A percentile compares a stretch with the other conserved stretches of the same genome.
phyloP scores from a whole-genome alignment of 2,113 vertebrate species.

The Collichthys lucidus region DNA sequence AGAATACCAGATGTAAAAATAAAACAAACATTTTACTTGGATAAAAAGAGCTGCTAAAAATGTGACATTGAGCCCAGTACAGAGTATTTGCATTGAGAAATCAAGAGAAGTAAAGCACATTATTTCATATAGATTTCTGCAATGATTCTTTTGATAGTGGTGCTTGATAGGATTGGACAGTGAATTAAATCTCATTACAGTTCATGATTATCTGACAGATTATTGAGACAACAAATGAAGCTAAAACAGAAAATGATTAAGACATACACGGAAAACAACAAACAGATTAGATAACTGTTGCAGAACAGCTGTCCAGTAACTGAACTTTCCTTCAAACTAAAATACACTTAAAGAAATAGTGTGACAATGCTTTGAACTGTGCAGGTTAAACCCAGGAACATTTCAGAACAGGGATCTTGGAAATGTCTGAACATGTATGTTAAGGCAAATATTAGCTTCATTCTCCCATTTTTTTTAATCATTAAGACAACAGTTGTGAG shows the following conservation, averaged over 20 bases:
- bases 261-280: conserved; percentile 27
- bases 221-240: conserved; percentile 32
- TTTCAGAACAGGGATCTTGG: conserved; percentile 32
- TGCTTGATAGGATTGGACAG: conserved; percentile 21
- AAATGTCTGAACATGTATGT: conserved; percentile 64
- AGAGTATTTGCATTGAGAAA: conserved; percentile 21
- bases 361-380: conserved; percentile 21
- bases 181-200: conserved; percentile 25
- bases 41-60: conserved; percentile 26
- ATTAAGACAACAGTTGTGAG: conserved; percentile 64
- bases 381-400: conserved; percentile 35
- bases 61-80: background rate
- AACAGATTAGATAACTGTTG: conserved; percentile 30
- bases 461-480: conserved; percentile 46
- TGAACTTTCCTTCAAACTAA: conserved; percentile 62
- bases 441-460: conserved; percentile 68
- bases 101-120: conserved; percentile 22
- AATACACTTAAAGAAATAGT: conserved; percentile 54
- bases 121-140: conserved; percentile 37
- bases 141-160: conserved; percentile 46
- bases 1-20: conserved; percentile 37
- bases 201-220: conserved; percentile 55
- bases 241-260: conserved; percentile 42
- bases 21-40: conserved; percentile 11
- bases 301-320: conserved; percentile 59